Base-by-base conservation (phyloP, 2,888 invertebrate genomes). In the Campoplex capitator region DNA sequence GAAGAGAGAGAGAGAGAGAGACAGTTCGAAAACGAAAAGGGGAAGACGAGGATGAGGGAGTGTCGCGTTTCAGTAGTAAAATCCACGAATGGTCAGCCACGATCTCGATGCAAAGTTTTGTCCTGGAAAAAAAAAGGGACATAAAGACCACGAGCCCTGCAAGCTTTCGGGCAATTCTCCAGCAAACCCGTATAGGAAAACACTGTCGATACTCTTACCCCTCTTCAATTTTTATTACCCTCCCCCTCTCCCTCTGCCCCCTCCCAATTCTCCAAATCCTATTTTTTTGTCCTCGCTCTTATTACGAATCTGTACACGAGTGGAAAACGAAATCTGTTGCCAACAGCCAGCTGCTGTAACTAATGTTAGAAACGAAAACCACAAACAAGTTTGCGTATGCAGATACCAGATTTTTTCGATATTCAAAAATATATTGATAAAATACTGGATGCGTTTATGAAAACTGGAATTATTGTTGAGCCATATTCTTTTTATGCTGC, bases 1-100 rank as follows among this genome's bases (percentile, higher is more conserved):
- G 28, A 67, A 32, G 23, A 23, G 23, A 0, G 23, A 23, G 23
- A 0, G 23, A 23, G 23, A 45, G 77, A 54, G 58, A 68, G 48
- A 45, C 48, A 9, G 42, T 28, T 23, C 4, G 65, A 58, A 32
- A n/a, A 42, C 38, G 54, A 65, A 28, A 23, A n/a, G 23, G 48
- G 35, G 23, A 62, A n/a, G 73, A 77, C 13, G 16, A 56, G 62
- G 11, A 83, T 23, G 42, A 45, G 28, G 23, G 38, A 48, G 65
- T 68, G 45, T 73, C 67, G 51, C 58, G 54, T 75, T 79, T 71
- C 83, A 83, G 86, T 86, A 86, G 86, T 86, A 79, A 83, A 86
- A 86, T 83, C 74, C 58, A 51, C 79, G 58, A 83, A 83, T 70
- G 86, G 79, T 86, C 86, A 86, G 79, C 74, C 83, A 70, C 86